Base-by-base conservation (phyloP, 2,113 vertebrate genomes). In the Leptobrachium ailaonicum region DNA sequence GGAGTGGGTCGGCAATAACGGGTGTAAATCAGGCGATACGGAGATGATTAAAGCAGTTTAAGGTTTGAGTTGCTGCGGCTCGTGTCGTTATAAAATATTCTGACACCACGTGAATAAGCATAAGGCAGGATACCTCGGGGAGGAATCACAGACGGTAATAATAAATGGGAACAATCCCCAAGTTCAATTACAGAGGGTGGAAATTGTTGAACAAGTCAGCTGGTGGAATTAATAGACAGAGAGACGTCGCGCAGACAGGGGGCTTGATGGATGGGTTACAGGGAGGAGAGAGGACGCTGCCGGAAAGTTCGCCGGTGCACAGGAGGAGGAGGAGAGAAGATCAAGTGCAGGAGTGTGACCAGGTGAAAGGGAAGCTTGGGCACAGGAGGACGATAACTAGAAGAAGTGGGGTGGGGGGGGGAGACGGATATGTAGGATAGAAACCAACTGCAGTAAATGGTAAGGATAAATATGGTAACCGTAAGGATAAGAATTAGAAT, bases 81-180 rank as follows among this genome's bases (percentile, higher is more conserved):
- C 6, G 13, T 45, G 54, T 20, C 13, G 10, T 40, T 69, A 12
- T 47, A 32, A 32, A 32, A 32, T 32, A 32, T 32, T 32, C 20
- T 32, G 20, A 32, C 20, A 32, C 20, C 20, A 32, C 20, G 20
- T 32, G 20, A 32, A 32, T 32, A 32, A 32, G 20, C 58, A 77
- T 9, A 56, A 44, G 13, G 66, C 41, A 50, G n/a, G 8, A 58
- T 60, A 56, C 75, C 14, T 58, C 6, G 14, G 76, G 76, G 76
- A 78, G 13, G 76, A 71, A 71, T 78, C 47, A 14, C 50, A 72
- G 70, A 56, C 12, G 11, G 70, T 54, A 67, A 11, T 63, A 13
- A 45, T 58, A 2, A 63, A 69, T 69, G 62, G 41, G n/a, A 69
- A 45, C 64, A 3, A 67, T 58, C 7, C 14, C 12, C 41, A 58